Conservation (phyloP, 2,113 vertebrate genomes). For the Menura novaehollandiae region DNA sequence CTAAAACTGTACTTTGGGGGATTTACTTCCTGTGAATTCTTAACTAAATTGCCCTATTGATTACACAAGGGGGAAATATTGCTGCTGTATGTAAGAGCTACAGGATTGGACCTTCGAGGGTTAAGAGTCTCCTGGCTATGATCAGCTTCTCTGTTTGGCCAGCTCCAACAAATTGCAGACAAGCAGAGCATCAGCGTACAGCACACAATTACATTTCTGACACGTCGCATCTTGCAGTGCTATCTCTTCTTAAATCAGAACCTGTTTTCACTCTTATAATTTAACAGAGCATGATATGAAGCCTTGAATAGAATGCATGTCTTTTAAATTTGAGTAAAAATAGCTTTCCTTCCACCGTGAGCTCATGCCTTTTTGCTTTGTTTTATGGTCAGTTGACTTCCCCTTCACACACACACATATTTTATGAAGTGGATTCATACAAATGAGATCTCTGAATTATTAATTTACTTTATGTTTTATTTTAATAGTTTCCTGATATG, state of each 20-base stretch:
- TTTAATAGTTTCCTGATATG: not conserved
- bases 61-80: not conserved
- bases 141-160: not conserved
- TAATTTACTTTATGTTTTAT: not conserved
- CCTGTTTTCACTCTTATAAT: not conserved
- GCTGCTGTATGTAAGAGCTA: not conserved
- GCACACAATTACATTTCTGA: conserved; percentile 3
- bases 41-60: not conserved
- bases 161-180: not conserved
- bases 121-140: not conserved
- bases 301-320: not conserved
- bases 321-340: not conserved
- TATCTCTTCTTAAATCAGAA: conserved; percentile 9
- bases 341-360: not conserved
- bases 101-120: not conserved
- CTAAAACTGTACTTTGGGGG: not conserved
- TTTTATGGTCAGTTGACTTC: not conserved
- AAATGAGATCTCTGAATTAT: not conserved
- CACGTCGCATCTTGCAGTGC: not conserved
- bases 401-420: not conserved
- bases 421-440: not conserved
- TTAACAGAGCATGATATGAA: not conserved
- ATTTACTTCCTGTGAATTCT: not conserved
- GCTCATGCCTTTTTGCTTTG: not conserved
- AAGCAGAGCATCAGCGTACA: not conserved